Base-by-base conservation (phyloP, 2,888 invertebrate species). In the Drosophila anceps region DNA sequence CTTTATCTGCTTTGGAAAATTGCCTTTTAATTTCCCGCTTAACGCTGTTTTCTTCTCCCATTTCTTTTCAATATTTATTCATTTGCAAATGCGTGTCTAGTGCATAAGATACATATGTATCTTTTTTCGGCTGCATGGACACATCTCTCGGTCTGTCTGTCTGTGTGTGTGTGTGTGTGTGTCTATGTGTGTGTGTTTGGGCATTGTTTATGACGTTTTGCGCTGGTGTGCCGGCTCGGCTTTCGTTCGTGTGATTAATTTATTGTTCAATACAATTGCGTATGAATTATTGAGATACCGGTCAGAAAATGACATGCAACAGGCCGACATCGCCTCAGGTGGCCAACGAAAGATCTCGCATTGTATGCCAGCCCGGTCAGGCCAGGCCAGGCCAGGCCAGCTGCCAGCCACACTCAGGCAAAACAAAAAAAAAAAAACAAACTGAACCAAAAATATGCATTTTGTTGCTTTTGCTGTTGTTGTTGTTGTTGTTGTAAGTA, bases 181-280 rank as follows among this genome's bases (percentile, higher is more conserved):
- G 24, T 4, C n/a, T n/a, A n/a, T n/a, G n/a, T n/a, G n/a, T 44
- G 20, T 62, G 64, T 76, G 64, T 73, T 71, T 69, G 72, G 62
- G 68, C 67, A 81, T 84, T 70, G 84, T 75, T 74, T 60, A 67
- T 79, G 68, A 76, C 57, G 64, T 48, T 54, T 69, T 24, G 24
- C 10, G n/a, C 18, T 44, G 61, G 57, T 81, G 66, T 63, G 41
- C 51, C 46, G 46, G 63, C 31, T 35, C 48, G 29, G 80, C 83
- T 88, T 82, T 83, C 85, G 85, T 82, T 80, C 88, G 88, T 84
- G 86, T 84, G 83, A 84, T 88, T 84, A 88, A 84, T 84, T 84
- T 84, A 84, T 84, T 84, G 88, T 85, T 85, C 88, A 84, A 84
- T 88, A 83, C 83, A 84, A 84, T 84, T 84, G 83, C 88, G 86